A percentile compares a stretch with the other conserved stretches of the same genome.
Conservation (phyloP, 2,113 vertebrate species). For the Ammodytes dubius region DNA sequence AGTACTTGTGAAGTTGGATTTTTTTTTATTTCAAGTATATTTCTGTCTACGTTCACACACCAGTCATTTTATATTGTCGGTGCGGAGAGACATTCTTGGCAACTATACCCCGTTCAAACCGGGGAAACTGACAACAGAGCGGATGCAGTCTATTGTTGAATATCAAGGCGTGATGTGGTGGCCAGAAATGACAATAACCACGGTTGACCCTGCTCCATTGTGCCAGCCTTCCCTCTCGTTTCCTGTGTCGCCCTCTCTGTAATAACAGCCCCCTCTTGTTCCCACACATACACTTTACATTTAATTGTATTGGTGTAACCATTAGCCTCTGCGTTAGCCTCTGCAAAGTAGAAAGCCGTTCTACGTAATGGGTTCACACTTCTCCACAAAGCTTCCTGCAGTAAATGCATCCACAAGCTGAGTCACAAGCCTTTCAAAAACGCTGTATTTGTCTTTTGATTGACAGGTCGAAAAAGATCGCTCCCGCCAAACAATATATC, state of each 20-base stretch:
- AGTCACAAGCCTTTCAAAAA: conserved; percentile 20
- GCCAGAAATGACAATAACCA: conserved; percentile 58
- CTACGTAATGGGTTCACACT: not conserved
- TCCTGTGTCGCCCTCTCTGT: conserved; percentile 35
- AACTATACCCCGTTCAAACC: conserved; percentile 23
- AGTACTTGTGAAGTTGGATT: conserved; percentile 41
- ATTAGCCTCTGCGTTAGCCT: not conserved
- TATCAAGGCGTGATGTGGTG: conserved; percentile 46
- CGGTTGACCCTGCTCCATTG: conserved; percentile 44
- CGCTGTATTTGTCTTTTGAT: conserved; percentile 7
- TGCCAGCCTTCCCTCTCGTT: conserved; percentile 59
- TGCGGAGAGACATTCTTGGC: conserved; percentile 9
- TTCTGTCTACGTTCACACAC: conserved; percentile 35
- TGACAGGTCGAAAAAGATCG: conserved; percentile 39
- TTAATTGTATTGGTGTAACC: conserved; percentile 11
- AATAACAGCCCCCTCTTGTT: conserved; percentile 25
- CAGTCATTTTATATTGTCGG: not conserved
- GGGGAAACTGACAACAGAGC: conserved; percentile 12
- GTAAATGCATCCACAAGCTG: conserved; percentile 10
- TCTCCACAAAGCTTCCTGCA: conserved; percentile 6
- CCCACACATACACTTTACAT: conserved; percentile 5
- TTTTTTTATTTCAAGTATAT: conserved; percentile 32
- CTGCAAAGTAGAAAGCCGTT: not conserved
- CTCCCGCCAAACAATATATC: conserved; percentile 13
- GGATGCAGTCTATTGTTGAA: conserved; percentile 65